phyloP scores from a whole-genome alignment of 2,888 invertebrate genomes.

The Spodoptera littoralis region DNA sequence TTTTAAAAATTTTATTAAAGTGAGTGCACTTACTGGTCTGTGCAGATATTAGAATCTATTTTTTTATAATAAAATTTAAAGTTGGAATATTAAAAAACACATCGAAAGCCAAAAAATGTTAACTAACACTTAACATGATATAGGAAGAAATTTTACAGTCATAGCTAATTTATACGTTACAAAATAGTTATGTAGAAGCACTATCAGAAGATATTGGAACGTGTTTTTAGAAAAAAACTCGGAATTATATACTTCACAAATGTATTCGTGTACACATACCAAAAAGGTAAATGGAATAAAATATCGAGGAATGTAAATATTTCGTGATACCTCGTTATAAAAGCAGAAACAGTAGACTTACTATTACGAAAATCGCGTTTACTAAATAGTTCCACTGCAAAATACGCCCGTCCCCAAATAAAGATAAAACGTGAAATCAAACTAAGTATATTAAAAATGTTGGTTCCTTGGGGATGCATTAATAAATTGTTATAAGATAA shows the following conservation, averaged over 20 bases:
- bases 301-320: slow-evolving; percentile 48
- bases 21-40: too few relatives aligned
- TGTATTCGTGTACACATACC: slow-evolving; percentile 26
- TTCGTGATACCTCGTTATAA: slow-evolving; percentile 30
- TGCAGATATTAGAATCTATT: slow-evolving; percentile 5
- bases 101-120: slow-evolving; percentile 19
- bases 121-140: slow-evolving; percentile 16
- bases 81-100: slow-evolving; percentile 20
- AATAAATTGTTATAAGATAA: slow-evolving; percentile 23
- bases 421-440: slow-evolving; percentile 7
- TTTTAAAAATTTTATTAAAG: too few relatives aligned
- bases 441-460: slow-evolving; percentile 12
- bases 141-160: slow-evolving; percentile 32
- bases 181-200: slow-evolving; percentile 36
- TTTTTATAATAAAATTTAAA: slow-evolving; percentile 3
- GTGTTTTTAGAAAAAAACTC: slow-evolving; percentile 19
- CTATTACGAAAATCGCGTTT: slow-evolving; percentile 4
- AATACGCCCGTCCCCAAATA: slow-evolving; percentile 9
- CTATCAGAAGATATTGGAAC: slow-evolving; percentile 24
- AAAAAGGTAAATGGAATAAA: slow-evolving; percentile 40
- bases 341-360: slow-evolving; percentile 25
- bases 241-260: slow-evolving; percentile 23
- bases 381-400: slow-evolving; percentile 13
- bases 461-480: slow-evolving; percentile 18
- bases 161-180: slow-evolving; percentile 27